Evolutionary conservation across 37 sponge, comb jelly and placozoan genomes (phyloP), one percentile per base, ranked within the genome.

Genomic region (Crambe crambe): DNA sequence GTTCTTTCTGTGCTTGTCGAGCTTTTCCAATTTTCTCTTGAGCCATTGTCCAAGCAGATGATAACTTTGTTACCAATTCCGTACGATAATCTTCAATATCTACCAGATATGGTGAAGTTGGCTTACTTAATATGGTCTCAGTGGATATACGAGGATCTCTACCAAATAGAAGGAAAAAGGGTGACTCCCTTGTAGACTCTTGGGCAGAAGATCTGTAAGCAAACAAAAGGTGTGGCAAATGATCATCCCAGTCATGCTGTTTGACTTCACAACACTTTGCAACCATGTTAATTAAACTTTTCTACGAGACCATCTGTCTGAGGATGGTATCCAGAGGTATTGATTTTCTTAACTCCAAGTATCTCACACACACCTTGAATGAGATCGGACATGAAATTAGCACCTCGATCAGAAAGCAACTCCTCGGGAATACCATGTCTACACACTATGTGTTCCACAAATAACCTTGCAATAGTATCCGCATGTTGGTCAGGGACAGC

Each of bases 261-360:
- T 40, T 22, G 9, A 41, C 72, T 56, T 31, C 30, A 38, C 83
- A 70, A 23, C 32, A 68, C 75, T 87, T 87, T 2, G 88, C 57
- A 37, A 81, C 9, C 78, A 82, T 82, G 34, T 65, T 26, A 22
- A 72, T 72, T 47, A 35, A 85, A 78, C 6, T 72, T 70, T 68
- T 85, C 85, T 37, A 85, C 85, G 3, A 85, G 56, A 4, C 89
- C 89, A 58, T 88, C 83, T 22, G 81, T 80, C 35, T 88, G 89
- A 4, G 83, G 79, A 22, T 82, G 89, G 27, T 82, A 82, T 5
- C 76, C 83, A 27, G 79, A 71, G 29, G 83, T 88, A 43, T 88
- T 88, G 38, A 86, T 80, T 12, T 87, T 87, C 29, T 66, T 68
- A 0, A 87, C 42, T 0, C 44, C 70, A 31, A 81, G 61, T 51